phyloP scores from a whole-genome alignment of 2,797 vertebrate genomes.

The Helostoma temminkii region DNA sequence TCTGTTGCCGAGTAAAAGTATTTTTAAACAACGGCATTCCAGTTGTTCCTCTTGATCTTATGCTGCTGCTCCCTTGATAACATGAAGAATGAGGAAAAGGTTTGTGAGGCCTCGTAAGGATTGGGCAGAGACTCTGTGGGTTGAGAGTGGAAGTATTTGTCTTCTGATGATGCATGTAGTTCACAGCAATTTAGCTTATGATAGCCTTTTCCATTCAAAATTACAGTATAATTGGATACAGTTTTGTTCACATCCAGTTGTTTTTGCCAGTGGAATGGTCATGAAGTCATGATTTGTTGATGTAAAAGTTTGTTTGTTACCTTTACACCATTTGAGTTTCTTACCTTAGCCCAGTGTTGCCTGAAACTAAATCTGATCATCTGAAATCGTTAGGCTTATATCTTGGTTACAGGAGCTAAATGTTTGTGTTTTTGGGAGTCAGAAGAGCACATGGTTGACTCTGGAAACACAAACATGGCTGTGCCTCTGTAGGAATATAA shows the following conservation, averaged over 20 bases:
- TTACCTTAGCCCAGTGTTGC: conserved; percentile 3
- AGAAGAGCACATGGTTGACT: conserved; percentile 3
- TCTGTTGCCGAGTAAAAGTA: conserved; percentile 43
- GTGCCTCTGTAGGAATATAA: conserved; percentile 5
- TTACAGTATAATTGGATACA: not conserved
- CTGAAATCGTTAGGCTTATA: not conserved
- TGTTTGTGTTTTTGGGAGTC: conserved; percentile 17
- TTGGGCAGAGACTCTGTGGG: conserved; percentile 2
- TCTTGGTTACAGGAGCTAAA: not conserved
- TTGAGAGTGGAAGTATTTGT: conserved; percentile 28
- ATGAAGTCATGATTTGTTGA: conserved; percentile 11
- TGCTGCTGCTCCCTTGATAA: conserved; percentile 34
- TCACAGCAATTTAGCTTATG: conserved; percentile 23
- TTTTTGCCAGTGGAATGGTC: conserved; percentile 2
- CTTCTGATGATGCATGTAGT: conserved; percentile 32
- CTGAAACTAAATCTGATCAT: conserved; percentile 13
- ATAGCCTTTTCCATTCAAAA: not conserved
- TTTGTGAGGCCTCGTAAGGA: conserved; percentile 17
- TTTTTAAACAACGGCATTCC: conserved; percentile 18
- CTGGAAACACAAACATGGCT: not conserved
- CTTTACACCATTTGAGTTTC: not conserved
- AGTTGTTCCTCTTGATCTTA: conserved; percentile 36
- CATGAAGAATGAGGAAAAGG: conserved; percentile 27
- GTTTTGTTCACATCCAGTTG: conserved; percentile 14
- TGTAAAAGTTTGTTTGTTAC: conserved; percentile 10